Percentiles rank a stretch among this genome's conserved stretches.
phyloP scores from a whole-genome alignment of 2,888 invertebrate genomes.

The Galerucella pusilla region DNA sequence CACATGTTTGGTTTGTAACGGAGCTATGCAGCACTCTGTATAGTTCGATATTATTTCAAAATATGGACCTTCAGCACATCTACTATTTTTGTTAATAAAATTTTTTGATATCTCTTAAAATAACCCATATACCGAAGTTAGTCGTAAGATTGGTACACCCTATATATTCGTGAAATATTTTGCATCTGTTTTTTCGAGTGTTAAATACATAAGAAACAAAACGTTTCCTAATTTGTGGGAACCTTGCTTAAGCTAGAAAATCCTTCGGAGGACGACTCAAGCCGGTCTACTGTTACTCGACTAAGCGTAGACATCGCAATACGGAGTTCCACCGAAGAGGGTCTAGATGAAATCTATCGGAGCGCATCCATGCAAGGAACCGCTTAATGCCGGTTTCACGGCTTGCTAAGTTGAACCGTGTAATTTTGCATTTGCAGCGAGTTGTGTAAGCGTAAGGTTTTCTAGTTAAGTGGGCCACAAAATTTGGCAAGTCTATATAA shows the following conservation, averaged over 20 bases:
- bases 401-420: slow-evolving; percentile 70
- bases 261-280: slow-evolving; percentile 9
- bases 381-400: slow-evolving; percentile 68
- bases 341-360: slow-evolving; percentile 55
- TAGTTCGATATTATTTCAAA: no score
- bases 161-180: no score
- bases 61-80: no score
- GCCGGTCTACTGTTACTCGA: not conserved
- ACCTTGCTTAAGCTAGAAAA: slow-evolving; percentile 20
- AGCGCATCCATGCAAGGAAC: slow-evolving; percentile 64
- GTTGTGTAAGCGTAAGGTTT: slow-evolving; percentile 69
- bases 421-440: slow-evolving; percentile 71
- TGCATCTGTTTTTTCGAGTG: not conserved
- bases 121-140: no score
- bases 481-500: slow-evolving; percentile 72
- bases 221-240: slow-evolving; percentile 4
- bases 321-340: slow-evolving; percentile 32
- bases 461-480: slow-evolving; percentile 74
- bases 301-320: slow-evolving; percentile 20
- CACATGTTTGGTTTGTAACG: no score
- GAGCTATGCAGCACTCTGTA: no score
- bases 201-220: not conserved
- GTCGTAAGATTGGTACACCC: no score
- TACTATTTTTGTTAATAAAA: no score
- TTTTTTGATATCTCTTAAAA: no score